These are phyloP conservation scores for Synergus itoensis DNA, from an alignment of 2,888 invertebrate genomes.

Conservation along the genomic window DNA sequence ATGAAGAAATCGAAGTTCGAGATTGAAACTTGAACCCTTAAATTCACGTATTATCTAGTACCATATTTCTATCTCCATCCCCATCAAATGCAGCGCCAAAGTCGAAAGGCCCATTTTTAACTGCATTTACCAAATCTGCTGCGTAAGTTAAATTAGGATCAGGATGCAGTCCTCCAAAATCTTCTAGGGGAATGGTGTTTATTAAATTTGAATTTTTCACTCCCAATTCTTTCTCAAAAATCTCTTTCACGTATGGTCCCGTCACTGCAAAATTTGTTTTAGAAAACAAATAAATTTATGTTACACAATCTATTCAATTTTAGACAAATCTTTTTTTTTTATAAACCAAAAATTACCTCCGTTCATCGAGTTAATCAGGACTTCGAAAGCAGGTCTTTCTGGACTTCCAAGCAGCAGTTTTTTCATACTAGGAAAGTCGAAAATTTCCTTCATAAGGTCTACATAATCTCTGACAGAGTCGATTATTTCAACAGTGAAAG, in stretches of 20 bases:
- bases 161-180: slow-evolving; percentile 97
- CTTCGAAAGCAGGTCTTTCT: slow-evolving; percentile 85
- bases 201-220: slow-evolving; percentile 86
- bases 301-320: neutral
- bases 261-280: slow-evolving; percentile 85
- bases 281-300: slow-evolving; percentile 29
- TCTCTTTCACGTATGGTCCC: slow-evolving; percentile 94
- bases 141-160: slow-evolving; percentile 98
- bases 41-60: slow-evolving; percentile 49
- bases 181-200: slow-evolving; percentile 90
- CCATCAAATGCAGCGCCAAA: slow-evolving; percentile 99
- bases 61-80: slow-evolving; percentile 85
- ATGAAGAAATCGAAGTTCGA: too few relatives aligned
- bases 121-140: slow-evolving; percentile 84
- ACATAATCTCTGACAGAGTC: slow-evolving; percentile 95
- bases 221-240: slow-evolving; percentile 92
- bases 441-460: slow-evolving; percentile 95
- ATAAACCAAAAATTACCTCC: slow-evolving; percentile 83
- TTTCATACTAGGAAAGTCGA: slow-evolving; percentile 92
- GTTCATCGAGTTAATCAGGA: slow-evolving; percentile 96
- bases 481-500: slow-evolving; percentile 92
- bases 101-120: slow-evolving; percentile 82
- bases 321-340: neutral
- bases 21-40: neutral
- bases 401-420: slow-evolving; percentile 85